Evolutionary conservation across 2,113 vertebrate species (phyloP), one percentile per base, ranked within the genome.

Genomic region (Carassius carassius): DNA sequence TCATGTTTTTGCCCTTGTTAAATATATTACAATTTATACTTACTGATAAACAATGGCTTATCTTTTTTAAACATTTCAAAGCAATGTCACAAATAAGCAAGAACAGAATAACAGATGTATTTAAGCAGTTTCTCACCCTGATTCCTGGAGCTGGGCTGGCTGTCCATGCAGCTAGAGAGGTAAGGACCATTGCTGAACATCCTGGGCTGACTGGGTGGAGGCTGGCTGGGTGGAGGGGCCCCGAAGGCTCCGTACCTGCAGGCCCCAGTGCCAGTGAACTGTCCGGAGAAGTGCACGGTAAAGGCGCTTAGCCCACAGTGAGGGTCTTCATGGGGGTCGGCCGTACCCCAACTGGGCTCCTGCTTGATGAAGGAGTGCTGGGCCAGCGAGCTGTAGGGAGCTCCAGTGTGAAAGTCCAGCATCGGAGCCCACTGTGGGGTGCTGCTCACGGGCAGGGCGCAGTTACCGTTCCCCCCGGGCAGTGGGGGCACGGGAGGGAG

Each of bases 311-410:
- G 92, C 88, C 94, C 94, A 72, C 97, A 98, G 87, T 99, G 97
- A 49, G 94, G 93, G 92, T 99, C 97, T 54, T 98, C 97, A 70
- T 96, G 97, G 5, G 96, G 96, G 91, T 99, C 98, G 0, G 93
- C 88, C 19, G 95, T 91, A 91, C 97, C 96, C 98, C 98, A 98
- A 93, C 91, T 96, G 84, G 98, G 98, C 92, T 99, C 98, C 92
- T 99, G 97, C 91, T 99, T 99, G 95, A 99, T 99, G 91, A 98
- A 99, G 88, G 98, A 98, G 94, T 97, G 97, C 21, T 95, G 87
- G 1, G 92, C 95, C 87, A 98, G 93, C 6, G 97, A 95, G 91
- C 96, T 91, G 92, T 98, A 95, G 75, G 97, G 92, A 58, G 96
- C 95, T 32, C 96, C 95, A 1, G 97, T 93, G 89, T 97, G 96